A percentile compares a stretch with the other conserved stretches of the same genome.
phyloP scores from a whole-genome alignment of 2,113 vertebrate species.

The Pimephales promelas region DNA sequence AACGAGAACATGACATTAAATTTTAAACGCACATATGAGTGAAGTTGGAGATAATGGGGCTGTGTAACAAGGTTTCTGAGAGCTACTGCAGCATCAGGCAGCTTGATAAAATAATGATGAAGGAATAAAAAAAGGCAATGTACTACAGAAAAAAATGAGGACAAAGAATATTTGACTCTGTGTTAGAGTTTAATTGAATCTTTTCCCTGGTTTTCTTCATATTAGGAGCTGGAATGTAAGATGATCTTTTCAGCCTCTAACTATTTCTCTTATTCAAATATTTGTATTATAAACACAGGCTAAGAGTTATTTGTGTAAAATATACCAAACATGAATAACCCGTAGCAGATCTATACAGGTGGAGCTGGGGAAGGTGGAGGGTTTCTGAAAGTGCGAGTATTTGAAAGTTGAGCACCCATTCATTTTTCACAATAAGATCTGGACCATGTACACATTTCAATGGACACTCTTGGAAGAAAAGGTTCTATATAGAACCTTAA shows the following conservation, averaged over 20 bases:
- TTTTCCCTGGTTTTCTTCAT: not conserved
- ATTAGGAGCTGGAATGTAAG: not conserved
- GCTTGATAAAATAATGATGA: slow-evolving; percentile 39
- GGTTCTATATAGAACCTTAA: no score
- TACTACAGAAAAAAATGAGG: not conserved
- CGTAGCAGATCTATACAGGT: no score
- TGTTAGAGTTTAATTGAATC: not conserved
- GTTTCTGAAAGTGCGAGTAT: no score
- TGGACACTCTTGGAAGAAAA: no score
- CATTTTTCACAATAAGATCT: not conserved
- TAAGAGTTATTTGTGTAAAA: not conserved
- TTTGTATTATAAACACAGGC: not conserved
- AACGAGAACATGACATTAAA: slow-evolving; percentile 36
- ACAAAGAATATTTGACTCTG: not conserved
- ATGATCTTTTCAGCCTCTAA: not conserved
- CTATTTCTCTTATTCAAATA: slow-evolving; percentile 2
- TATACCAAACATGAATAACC: no score
- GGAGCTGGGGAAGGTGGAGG: no score
- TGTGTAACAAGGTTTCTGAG: not conserved
- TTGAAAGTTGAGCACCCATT: not conserved
- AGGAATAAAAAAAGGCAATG: slow-evolving; percentile 14
- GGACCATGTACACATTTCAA: not conserved
- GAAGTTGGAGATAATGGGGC: not conserved
- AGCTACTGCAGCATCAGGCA: not conserved
- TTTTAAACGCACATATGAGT: slow-evolving; percentile 18